phyloP scores from a whole-genome alignment of 1,140 invertebrate genomes.

The Camponotus floridanus region DNA sequence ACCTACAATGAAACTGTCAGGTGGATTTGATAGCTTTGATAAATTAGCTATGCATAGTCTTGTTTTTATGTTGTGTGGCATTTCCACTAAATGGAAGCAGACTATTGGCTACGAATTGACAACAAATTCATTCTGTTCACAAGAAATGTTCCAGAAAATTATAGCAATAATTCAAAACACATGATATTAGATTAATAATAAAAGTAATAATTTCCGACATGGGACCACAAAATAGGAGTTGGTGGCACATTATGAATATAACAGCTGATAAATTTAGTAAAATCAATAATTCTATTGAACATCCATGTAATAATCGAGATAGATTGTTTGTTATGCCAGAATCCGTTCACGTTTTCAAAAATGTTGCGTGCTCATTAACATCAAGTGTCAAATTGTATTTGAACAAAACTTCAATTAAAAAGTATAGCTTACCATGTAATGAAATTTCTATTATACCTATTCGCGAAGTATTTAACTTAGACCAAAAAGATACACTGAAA shows the following conservation, averaged over 20 bases:
- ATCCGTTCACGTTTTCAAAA: background rate
- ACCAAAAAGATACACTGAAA: no score
- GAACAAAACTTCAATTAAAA: no score
- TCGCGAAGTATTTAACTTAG: no score
- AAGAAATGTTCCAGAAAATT: background rate
- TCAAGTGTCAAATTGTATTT: background rate
- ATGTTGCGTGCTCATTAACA: slow-evolving; percentile 7
- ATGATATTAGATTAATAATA: background rate
- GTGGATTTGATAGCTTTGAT: slow-evolving; percentile 13
- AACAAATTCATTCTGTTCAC: background rate
- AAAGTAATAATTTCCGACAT: no score
- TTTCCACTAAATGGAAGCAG: slow-evolving; percentile 13
- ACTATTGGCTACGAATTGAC: background rate
- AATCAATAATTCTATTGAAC: background rate
- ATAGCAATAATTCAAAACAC: slow-evolving; percentile 9
- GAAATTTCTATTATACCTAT: no score
- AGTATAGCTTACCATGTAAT: no score
- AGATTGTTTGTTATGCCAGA: slow-evolving; percentile 13
- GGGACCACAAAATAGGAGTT: background rate
- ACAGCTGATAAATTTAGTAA: background rate
- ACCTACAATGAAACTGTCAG: background rate
- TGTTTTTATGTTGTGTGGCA: slow-evolving; percentile 19
- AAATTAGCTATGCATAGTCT: background rate
- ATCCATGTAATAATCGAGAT: background rate
- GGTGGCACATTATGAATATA: background rate